Evolutionary conservation across 2,797 vertebrate species (phyloP).

Genomic region (Acridotheres tristis): DNA sequence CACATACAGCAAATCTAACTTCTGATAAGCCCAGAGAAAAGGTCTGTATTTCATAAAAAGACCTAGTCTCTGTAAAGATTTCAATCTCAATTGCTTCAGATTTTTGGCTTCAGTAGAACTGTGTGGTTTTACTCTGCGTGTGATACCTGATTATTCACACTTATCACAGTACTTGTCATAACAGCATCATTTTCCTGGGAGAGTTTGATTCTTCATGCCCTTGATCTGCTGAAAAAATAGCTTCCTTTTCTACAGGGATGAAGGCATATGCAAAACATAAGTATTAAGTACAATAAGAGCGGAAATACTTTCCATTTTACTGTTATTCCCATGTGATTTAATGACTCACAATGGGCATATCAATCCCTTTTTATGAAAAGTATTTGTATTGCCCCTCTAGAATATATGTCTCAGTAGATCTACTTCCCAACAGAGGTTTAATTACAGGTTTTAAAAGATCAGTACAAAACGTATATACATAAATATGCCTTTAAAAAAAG

Average conservation of each 20-base stretch:
- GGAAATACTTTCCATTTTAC: not conserved
- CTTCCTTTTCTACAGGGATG: not conserved
- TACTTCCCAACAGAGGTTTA: not conserved
- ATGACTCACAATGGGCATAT: not conserved
- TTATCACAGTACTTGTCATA: not conserved
- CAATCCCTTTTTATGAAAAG: not conserved
- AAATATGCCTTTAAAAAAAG: not conserved
- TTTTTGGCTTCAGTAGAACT: not conserved
- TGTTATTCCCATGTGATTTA: not conserved
- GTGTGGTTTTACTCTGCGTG: not conserved
- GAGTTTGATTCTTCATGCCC: not conserved
- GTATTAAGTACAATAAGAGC: not conserved
- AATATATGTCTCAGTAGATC: not conserved
- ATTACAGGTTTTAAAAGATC: not conserved
- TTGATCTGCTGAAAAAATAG: not conserved
- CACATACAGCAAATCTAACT: not conserved
- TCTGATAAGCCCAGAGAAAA: not conserved
- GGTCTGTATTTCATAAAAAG: not conserved
- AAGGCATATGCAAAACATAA: not conserved
- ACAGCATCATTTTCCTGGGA: not conserved
- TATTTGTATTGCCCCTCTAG: not conserved
- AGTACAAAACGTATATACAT: not conserved
- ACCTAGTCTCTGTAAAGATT: not conserved
- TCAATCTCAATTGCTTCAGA: not conserved
- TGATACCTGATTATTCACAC: not conserved